These are phyloP conservation scores for Drosophila robusta DNA, from an alignment of 2,888 invertebrate genomes.

Conservation along the genomic window DNA sequence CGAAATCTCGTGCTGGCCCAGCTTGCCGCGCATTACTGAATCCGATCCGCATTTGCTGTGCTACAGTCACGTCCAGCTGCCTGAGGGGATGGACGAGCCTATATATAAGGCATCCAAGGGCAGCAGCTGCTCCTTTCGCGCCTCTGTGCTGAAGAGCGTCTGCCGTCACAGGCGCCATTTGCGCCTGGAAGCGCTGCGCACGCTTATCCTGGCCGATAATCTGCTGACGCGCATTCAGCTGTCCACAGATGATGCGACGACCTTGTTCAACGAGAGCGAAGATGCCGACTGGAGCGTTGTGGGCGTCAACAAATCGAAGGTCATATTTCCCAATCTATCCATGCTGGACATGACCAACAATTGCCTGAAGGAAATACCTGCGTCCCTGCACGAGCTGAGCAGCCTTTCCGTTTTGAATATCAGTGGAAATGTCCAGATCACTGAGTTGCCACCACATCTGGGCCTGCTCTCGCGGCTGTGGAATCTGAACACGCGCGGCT, in stretches of 20 bases:
- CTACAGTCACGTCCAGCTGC: constrained; percentile 86
- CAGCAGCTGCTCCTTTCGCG: constrained; percentile 87
- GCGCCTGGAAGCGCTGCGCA: constrained; percentile 87
- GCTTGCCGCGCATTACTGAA: constrained; percentile 89
- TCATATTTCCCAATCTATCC: constrained; percentile 96
- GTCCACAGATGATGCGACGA: constrained; percentile 92
- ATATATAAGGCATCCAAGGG: constrained; percentile 84
- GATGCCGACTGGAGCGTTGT: constrained; percentile 88
- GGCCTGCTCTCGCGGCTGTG: constrained; percentile 97
- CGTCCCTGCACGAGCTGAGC: constrained; percentile 92
- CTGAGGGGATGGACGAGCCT: constrained; percentile 64
- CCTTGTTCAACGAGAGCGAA: constrained; percentile 86
- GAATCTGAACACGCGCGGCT: constrained; percentile 97
- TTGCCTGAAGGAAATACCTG: constrained; percentile 90
- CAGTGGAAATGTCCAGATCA: constrained; percentile 90
- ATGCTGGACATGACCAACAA: constrained; percentile 98
- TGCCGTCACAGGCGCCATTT: constrained; percentile 94
- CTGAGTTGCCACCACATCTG: constrained; percentile 97
- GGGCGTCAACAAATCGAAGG: constrained; percentile 87
- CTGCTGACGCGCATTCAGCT: constrained; percentile 91
- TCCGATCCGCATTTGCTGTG: constrained; percentile 90
- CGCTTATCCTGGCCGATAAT: constrained; percentile 92
- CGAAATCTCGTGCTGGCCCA: constrained; percentile 95
- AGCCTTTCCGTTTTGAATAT: constrained; percentile 97
- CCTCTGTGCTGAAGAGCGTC: constrained; percentile 91